phyloP scores from a whole-genome alignment of 2,113 vertebrate species.

The Ramphastos sulfuratus region DNA sequence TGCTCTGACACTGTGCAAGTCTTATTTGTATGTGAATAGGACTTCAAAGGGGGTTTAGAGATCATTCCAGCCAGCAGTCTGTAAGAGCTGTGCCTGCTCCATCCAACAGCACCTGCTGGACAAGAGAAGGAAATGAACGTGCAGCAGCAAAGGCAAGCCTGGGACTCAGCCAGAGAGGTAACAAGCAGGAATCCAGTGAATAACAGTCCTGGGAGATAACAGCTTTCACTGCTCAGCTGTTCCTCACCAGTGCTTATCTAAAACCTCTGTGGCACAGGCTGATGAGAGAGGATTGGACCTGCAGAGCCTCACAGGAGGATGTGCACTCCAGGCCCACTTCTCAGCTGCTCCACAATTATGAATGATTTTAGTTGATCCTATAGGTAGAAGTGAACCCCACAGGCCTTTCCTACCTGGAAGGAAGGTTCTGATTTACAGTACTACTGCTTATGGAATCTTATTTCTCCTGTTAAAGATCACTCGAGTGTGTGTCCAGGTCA shows the following conservation, averaged over 20 bases:
- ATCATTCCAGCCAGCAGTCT: neutral
- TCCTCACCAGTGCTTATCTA: conserved; percentile 25
- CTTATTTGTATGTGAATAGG: conserved; percentile 26
- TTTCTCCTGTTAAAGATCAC: neutral
- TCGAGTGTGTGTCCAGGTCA: neutral
- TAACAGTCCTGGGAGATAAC: conserved; percentile 33
- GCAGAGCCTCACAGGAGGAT: neutral
- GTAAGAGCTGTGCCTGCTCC: neutral
- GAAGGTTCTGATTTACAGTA: neutral
- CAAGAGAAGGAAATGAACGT: neutral
- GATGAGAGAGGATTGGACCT: neutral
- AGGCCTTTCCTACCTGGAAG: neutral
- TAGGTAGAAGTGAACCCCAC: neutral
- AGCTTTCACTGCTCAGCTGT: neutral
- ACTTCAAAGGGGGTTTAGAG: neutral
- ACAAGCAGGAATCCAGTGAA: conserved; percentile 49
- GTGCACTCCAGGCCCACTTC: neutral
- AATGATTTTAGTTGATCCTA: neutral
- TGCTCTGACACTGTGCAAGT: neutral
- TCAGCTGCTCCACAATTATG: neutral
- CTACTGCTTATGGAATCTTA: neutral
- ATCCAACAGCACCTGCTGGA: neutral
- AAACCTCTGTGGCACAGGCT: neutral
- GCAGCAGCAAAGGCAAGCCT: conserved; percentile 6
- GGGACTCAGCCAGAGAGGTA: conserved; percentile 30